Evolutionary conservation across 2,113 vertebrate genomes (phyloP).

Genomic region (Zosterops japonicus): DNA sequence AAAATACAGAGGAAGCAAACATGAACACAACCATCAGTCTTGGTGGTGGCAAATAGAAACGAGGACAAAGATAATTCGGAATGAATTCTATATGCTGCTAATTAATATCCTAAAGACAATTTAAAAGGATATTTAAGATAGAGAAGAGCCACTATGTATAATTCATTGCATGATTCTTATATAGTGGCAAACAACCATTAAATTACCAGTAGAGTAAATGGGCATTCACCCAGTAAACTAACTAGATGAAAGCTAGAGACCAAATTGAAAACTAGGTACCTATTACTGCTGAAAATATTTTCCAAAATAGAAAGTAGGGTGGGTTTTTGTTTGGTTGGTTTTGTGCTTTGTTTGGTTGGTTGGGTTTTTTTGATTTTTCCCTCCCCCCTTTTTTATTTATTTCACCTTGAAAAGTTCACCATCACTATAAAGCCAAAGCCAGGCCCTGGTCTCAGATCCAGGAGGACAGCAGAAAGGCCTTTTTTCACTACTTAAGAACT

Average conservation of each 20-base stretch:
- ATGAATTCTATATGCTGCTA: background rate
- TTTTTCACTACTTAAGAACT: background rate
- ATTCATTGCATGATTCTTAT: background rate
- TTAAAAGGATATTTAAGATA: background rate
- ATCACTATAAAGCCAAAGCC: background rate
- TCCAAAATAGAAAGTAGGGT: background rate
- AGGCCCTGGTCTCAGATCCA: background rate
- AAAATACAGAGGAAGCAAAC: background rate
- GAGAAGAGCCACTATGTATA: accelerated
- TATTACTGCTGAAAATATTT: background rate
- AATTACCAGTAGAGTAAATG: background rate
- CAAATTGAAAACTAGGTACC: background rate
- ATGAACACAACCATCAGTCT: background rate
- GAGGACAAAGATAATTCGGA: background rate
- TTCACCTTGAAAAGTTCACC: background rate
- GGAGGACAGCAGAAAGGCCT: background rate
- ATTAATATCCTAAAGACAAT: background rate
- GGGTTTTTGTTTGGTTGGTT: background rate
- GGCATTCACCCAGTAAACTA: background rate
- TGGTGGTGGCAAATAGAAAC: background rate
- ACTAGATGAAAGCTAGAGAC: background rate
- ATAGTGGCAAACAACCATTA: background rate
- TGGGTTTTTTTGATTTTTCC: background rate
- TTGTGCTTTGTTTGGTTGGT: background rate
- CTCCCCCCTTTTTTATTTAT: background rate